A percentile compares a stretch with the other conserved stretches of the same genome.
Conservation (phyloP, 2,797 vertebrate genomes). For the Gymnopithys bicolor region DNA sequence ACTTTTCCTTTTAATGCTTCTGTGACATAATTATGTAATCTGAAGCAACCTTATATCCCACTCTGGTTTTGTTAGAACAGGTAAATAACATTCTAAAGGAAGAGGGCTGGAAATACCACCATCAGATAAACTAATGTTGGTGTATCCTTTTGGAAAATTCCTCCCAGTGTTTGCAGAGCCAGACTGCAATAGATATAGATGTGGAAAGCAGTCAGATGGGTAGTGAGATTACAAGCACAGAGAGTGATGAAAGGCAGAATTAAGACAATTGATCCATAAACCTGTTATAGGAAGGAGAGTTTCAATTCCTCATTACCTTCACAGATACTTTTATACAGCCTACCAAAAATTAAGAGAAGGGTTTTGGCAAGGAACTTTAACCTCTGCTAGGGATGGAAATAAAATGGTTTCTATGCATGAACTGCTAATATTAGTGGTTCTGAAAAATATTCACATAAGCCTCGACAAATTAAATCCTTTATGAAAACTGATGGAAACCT, state of each 20-base stretch:
- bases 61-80: slow-evolving; percentile 37
- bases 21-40: slow-evolving; percentile 73
- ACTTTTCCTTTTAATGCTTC: slow-evolving; percentile 46
- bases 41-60: slow-evolving; percentile 36
- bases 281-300: background rate
- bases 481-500: background rate
- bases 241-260: background rate
- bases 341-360: background rate
- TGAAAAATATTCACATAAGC: background rate
- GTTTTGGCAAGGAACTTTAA: background rate
- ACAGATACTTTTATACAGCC: slow-evolving; percentile 10
- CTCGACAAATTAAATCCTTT: background rate
- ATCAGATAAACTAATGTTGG: background rate
- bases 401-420: background rate
- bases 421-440: background rate
- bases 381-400: background rate
- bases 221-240: slow-evolving; percentile 15
- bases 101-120: background rate
- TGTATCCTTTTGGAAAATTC: background rate
- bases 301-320: slow-evolving; percentile 33
- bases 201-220: slow-evolving; percentile 17
- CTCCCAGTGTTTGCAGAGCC: background rate
- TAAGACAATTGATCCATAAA: slow-evolving; percentile 49
- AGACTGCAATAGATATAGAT: slow-evolving; percentile 26
- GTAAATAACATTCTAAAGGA: slow-evolving; percentile 40